Conservation (phyloP, 2,797 vertebrate species). For the Falco berigora region DNA sequence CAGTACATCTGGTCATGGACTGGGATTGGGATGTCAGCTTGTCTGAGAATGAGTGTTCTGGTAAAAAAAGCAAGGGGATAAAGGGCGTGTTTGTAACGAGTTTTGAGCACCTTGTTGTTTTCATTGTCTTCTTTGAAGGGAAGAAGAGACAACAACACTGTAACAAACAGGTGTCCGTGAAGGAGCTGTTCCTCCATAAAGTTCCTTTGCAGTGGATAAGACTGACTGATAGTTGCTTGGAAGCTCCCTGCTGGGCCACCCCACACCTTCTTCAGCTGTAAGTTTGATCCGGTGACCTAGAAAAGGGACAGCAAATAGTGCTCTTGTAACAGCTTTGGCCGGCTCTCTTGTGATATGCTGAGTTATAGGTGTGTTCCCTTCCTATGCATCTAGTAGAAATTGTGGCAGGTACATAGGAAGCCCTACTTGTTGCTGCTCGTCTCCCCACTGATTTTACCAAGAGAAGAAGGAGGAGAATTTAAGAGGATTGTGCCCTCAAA, state of each 20-base stretch:
- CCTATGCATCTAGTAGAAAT: neutral
- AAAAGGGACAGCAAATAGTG: neutral
- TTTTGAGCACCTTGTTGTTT: neutral
- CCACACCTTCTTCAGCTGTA: conserved; percentile 85
- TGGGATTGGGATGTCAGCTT: neutral
- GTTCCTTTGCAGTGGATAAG: conserved; percentile 84
- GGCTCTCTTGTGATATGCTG: neutral
- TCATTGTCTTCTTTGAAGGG: conserved; percentile 49
- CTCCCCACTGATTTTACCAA: neutral
- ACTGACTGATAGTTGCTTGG: conserved; percentile 84
- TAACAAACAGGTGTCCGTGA: conserved; percentile 66
- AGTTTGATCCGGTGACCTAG: conserved; percentile 41
- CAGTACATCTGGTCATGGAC: neutral
- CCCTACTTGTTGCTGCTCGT: neutral
- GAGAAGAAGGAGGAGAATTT: neutral
- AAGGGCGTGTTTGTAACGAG: neutral
- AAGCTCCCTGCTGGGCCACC: conserved; percentile 84
- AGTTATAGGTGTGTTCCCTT: neutral
- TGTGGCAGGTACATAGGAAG: neutral
- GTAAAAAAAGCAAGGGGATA: neutral
- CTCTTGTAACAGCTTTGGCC: neutral
- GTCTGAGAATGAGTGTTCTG: neutral
- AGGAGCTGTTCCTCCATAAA: conserved; percentile 76
- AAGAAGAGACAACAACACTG: conserved; percentile 66
- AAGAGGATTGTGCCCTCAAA: neutral